phyloP scores from a whole-genome alignment of 2,888 invertebrate species.

The Drosophila picticornis region DNA sequence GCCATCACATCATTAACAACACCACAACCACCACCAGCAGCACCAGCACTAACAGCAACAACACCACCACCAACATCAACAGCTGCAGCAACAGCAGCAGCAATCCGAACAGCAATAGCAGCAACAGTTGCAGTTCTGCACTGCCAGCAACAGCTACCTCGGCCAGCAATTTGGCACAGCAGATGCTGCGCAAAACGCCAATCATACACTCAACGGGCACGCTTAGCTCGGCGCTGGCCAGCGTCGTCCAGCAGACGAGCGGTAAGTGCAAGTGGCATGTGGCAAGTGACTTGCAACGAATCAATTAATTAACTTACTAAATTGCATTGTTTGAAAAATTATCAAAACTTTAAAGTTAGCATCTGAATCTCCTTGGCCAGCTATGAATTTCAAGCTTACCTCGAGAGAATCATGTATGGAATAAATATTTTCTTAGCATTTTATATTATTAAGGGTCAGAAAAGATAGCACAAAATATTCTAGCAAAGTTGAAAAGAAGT shows the following conservation, averaged over 20 bases:
- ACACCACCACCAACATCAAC: conserved; percentile 8
- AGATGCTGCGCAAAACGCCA: conserved; percentile 81
- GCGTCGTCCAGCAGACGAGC: conserved; percentile 80
- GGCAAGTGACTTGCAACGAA: not conserved
- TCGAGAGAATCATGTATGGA: no score
- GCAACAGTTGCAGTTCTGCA: conserved; percentile 27
- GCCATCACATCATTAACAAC: conserved; percentile 58
- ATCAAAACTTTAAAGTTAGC: not conserved
- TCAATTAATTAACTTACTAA: not conserved
- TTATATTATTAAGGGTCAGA: not conserved
- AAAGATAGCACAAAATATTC: not conserved
- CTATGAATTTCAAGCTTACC: not conserved
- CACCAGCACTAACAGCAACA: conserved; percentile 19
- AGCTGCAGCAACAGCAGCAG: conserved; percentile 10
- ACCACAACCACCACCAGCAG: conserved; percentile 28
- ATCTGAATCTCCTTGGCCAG: not conserved
- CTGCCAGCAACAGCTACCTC: conserved; percentile 31
- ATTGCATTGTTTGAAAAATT: not conserved
- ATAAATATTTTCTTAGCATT: not conserved
- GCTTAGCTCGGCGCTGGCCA: conserved; percentile 76
- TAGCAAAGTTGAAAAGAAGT: not conserved
- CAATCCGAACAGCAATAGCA: conserved; percentile 15
- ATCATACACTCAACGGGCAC: conserved; percentile 82
- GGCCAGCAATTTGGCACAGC: conserved; percentile 68
- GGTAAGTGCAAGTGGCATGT: conserved; percentile 59